Evolutionary conservation across 92 coral and sea anemone genomes (phyloP), one percentile per base, ranked within the genome.

Genomic region (Pocillopora grandis): DNA sequence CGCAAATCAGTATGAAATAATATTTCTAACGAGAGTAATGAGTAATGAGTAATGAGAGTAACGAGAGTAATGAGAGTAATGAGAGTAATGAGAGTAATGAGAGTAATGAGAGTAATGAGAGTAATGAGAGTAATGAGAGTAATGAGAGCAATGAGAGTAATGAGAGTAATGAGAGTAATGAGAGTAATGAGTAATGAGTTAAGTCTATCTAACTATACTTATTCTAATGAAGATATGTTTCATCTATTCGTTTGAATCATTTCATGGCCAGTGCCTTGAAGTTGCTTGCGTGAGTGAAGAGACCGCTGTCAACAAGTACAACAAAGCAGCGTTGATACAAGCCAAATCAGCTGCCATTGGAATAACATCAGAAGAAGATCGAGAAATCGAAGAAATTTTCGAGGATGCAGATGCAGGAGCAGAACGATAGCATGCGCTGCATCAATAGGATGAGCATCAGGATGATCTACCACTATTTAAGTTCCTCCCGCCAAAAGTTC

Each of bases 291-390:
- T 89, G 58, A 78, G 89, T 63, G 92, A 88, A 80, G 95, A 92
- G 68, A 87, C 93, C 12, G 93, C 91, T 42, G 92, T 89, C 21
- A 92, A 92, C 78, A 84, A 88, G 55, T 92, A 92, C 86, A 92
- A 92, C 76, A 71, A 61, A 63, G 95, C 90, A n/a, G 95, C 95
- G 33, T 71, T 92, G 71, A 31, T 89, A 37, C 87, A 91, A 23
- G 91, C 90, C 78, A 92, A 76, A 73, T 84, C 91, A 20, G 91
- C 95, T 57, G 76, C 55, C 27, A 57, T 31, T 48, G 87, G 85
- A 59, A 31, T 87, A 14, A 72, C 91, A 56, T 10, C 75, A 31
- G 81, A 80, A 13, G 91, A 92, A 60, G 77, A 72, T 36, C 72
- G 67, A 12, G 58, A 48, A 49, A 86, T 90, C 7, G 93, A 89